Percentiles rank a stretch among this genome's conserved stretches.
Evolutionary conservation across 2,888 invertebrate species (phyloP).

Genomic region (Chrysolina oricalcia): DNA sequence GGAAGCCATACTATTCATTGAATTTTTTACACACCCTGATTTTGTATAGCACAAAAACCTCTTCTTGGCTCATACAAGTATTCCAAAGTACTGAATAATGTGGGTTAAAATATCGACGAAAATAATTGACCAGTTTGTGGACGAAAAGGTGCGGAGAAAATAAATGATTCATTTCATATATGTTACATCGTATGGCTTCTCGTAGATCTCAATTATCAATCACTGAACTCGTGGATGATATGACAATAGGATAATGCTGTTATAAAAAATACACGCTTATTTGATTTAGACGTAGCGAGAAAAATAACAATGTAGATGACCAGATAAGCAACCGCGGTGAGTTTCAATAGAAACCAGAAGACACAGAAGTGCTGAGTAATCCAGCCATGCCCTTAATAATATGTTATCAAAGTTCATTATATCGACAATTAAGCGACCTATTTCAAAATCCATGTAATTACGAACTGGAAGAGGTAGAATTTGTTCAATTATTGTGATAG

Average conservation of each 20-base stretch:
- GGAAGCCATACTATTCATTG: no score
- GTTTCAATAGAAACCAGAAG: constrained; percentile 38
- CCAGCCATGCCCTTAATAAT: constrained; percentile 34
- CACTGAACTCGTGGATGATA: not conserved
- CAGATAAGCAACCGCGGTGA: constrained; percentile 37
- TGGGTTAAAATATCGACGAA: no score
- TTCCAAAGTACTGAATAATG: no score
- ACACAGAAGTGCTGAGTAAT: constrained; percentile 44
- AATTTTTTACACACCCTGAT: no score
- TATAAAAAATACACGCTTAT: not conserved
- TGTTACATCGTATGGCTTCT: no score
- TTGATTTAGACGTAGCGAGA: constrained; percentile 42
- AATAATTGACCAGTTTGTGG: no score
- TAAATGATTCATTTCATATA: no score
- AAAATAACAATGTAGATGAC: constrained; percentile 39
- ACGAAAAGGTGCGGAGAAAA: no score
- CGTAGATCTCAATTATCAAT: not conserved
- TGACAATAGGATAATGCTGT: constrained; percentile 3
- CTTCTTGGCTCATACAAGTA: no score
- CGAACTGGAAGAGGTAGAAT: constrained; percentile 8
- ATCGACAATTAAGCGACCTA: constrained; percentile 34
- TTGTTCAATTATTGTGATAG: constrained; percentile 22
- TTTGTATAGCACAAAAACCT: no score
- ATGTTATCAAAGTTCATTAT: constrained; percentile 34
- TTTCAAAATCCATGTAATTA: constrained; percentile 20